Percentiles rank a stretch among this genome's conserved stretches.
Evolutionary conservation across 37 sponge, comb jelly and placozoan genomes (phyloP).

Genomic region (Mnemiopsis leidyi): DNA sequence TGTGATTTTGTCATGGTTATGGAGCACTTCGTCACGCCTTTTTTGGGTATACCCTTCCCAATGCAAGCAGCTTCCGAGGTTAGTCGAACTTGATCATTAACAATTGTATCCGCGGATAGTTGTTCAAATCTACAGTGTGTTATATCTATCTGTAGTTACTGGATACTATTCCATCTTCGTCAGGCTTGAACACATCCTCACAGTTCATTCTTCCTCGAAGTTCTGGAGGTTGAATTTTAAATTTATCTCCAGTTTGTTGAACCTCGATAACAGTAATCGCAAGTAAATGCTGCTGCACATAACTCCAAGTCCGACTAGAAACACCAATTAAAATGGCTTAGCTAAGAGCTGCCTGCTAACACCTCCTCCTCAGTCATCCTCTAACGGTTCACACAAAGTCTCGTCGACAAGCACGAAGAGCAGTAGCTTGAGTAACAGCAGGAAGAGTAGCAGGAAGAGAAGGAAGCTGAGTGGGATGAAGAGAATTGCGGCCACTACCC

Average conservation of each 20-base stretch:
- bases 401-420: not conserved
- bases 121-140: too few species aligned
- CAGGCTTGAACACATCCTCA: too few species aligned
- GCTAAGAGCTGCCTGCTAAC: not conserved
- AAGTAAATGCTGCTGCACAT: too few species aligned
- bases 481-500: conserved; percentile 53
- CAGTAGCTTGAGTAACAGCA: not conserved
- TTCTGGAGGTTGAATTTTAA: too few species aligned
- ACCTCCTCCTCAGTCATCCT: not conserved
- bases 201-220: too few species aligned
- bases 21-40: conserved; percentile 45
- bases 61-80: conserved; percentile 19
- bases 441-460: conserved; percentile 30
- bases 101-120: too few species aligned
- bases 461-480: conserved; percentile 62
- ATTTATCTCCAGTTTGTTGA: too few species aligned
- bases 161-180: too few species aligned
- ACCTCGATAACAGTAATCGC: too few species aligned
- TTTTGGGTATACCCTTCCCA: conserved; percentile 33
- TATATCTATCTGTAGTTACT: not conserved
- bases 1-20: conserved; percentile 32
- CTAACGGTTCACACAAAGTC: not conserved
- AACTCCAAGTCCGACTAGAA: not conserved
- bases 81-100: too few species aligned
- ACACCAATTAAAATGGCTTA: not conserved